Evolutionary conservation across 2,888 invertebrate genomes (phyloP), one percentile per base, ranked within the genome.

Genomic region (Drosophila cracens): DNA sequence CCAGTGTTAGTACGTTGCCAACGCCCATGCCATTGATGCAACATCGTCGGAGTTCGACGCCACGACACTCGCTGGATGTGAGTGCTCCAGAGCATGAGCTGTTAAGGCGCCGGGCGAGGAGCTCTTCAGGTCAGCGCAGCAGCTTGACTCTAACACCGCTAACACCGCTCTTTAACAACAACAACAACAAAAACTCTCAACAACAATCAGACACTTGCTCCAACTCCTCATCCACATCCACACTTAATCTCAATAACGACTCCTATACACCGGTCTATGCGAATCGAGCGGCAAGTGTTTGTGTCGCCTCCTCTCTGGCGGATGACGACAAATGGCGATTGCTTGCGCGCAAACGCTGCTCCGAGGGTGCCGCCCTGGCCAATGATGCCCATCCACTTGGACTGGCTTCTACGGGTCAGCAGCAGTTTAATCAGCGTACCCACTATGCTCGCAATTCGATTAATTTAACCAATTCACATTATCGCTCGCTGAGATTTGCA

Each of bases 281-380:
- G 51, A 93, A 91, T 82, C 92, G 92, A 46, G 87, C 92, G 82
- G 82, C 85, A 31, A 91, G 92, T 75, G 89, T 92, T 66, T 90
- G 92, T 56, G 81, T 82, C 60, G 82, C 89, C 58, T 84, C 89
- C 18, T 78, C 90, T 29, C 66, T 90, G 49, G 88, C 91, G 48
- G 93, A 93, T 77, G 93, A 93, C 73, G 93, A 93, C 79, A 93
- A 93, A 77, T 93, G 93, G 93, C 92, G 93, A 76, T 79, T 93
- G 74, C 76, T 93, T 61, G 90, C 92, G 65, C 92, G 92, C 31
- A 93, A 93, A 76, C 92, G 93, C 16, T 91, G 92, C 73, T 92
- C 92, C 21, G 92, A 92, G 52, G 92, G 92, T 2, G 70, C 89
- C 0, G 85, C 80, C 0, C 51, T 87, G 27, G 52, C 87, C 16